Percentiles rank a stretch among this genome's conserved stretches.
Conservation (phyloP, 2,113 vertebrate genomes). For the Penelope pileata region DNA sequence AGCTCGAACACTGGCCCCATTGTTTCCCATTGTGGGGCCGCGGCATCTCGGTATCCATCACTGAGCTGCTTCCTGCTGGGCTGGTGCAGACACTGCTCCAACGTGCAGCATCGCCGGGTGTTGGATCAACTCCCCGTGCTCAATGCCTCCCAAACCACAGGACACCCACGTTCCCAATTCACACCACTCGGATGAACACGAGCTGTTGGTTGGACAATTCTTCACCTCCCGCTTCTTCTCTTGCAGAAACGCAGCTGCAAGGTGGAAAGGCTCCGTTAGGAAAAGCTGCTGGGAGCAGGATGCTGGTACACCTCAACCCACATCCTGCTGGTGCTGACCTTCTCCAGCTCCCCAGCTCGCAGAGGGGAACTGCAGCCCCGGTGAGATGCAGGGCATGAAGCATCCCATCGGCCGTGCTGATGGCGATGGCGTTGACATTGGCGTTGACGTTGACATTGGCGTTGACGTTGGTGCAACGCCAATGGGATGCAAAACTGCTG, state of each 20-base stretch:
- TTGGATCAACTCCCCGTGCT: background rate
- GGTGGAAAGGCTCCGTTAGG: background rate
- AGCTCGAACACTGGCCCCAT: background rate
- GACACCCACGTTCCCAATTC: background rate
- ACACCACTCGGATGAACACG: rapidly evolving
- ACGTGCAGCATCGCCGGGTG: rapidly evolving
- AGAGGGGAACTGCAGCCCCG: background rate
- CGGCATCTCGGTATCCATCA: background rate
- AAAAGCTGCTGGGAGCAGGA: background rate
- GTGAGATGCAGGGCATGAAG: background rate
- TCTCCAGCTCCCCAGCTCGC: background rate
- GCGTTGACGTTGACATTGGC: no score
- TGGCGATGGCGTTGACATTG: no score
- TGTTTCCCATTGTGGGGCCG: background rate
- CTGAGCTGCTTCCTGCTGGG: background rate
- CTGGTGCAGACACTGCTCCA: background rate
- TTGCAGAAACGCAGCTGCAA: background rate
- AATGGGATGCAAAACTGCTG: rapidly evolving
- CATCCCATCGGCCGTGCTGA: rapidly evolving
- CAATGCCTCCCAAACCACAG: background rate
- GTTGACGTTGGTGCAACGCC: rapidly evolving
- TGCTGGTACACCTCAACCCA: background rate
- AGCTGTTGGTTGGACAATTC: background rate
- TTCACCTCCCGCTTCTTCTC: background rate
- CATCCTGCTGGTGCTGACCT: background rate